Conservation (phyloP, 2,888 invertebrate genomes). For the Plemyria rubiginata region DNA sequence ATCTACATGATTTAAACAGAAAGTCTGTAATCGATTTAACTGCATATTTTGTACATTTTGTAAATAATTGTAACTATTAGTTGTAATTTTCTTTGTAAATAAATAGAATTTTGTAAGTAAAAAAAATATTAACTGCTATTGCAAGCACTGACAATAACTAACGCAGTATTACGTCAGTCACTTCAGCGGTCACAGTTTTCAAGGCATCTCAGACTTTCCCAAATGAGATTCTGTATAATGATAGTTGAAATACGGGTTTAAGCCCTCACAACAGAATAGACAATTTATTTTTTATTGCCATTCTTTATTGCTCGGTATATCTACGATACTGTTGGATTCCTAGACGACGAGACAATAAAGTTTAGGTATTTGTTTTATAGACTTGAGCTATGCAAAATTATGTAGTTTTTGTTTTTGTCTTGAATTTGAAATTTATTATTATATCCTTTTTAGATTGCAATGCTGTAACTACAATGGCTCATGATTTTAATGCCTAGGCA, state of each 20-base stretch:
- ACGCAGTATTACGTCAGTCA: too few species aligned
- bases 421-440: too few species aligned
- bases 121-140: too few species aligned
- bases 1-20: neutral
- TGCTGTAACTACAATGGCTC: too few species aligned
- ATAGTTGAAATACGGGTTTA: conserved; percentile 9
- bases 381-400: conserved; percentile 17
- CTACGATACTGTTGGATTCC: conserved; percentile 25
- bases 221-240: conserved; percentile 13
- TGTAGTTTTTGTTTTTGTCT: neutral
- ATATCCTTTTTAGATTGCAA: too few species aligned
- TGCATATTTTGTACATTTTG: too few species aligned
- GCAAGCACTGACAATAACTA: too few species aligned
- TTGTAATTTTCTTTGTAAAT: too few species aligned
- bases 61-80: too few species aligned
- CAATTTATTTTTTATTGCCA: conserved; percentile 38
- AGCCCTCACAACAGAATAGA: conserved; percentile 27
- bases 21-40: neutral
- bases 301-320: conserved; percentile 31
- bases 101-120: too few species aligned
- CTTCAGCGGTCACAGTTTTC: neutral
- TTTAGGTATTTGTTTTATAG: conserved; percentile 26
- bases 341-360: conserved; percentile 33
- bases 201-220: neutral
- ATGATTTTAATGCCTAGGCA: too few species aligned